Conservation (phyloP, 1,140 invertebrate species). For the Adelges cooleyi region DNA sequence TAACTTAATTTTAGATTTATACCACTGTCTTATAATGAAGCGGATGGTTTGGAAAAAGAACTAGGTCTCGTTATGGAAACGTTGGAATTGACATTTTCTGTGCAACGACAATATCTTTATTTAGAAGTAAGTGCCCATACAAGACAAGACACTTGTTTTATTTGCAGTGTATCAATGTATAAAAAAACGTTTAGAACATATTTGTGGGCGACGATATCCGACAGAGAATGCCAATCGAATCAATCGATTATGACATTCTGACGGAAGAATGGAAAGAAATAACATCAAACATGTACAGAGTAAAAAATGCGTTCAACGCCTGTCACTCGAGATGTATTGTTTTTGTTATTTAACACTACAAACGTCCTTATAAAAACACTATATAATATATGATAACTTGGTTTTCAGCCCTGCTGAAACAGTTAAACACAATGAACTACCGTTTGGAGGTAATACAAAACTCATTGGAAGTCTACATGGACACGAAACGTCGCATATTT, state of each 20-base stretch:
- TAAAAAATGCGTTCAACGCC: slow-evolving; percentile 36
- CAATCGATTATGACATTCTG: slow-evolving; percentile 58
- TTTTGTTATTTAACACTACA: not conserved
- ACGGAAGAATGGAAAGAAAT: slow-evolving; percentile 60
- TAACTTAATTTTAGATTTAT: not conserved
- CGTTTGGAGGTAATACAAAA: slow-evolving; percentile 47
- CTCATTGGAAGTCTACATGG: slow-evolving; percentile 87
- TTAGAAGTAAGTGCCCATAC: not conserved
- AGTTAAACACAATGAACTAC: not conserved
- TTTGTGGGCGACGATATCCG: slow-evolving; percentile 73
- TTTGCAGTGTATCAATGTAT: not conserved
- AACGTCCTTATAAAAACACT: not conserved
- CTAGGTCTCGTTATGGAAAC: not conserved
- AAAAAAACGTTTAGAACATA: slow-evolving; percentile 48
- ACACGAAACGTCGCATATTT: slow-evolving; percentile 87
- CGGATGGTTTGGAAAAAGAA: not conserved
- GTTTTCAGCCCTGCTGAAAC: not conserved
- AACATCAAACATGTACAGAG: slow-evolving; percentile 42
- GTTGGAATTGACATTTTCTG: not conserved
- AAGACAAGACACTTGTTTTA: too few species aligned
- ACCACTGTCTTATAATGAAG: not conserved
- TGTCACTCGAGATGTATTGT: slow-evolving; percentile 2
- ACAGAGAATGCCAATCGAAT: slow-evolving; percentile 66
- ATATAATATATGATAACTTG: not conserved
- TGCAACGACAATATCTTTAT: slow-evolving; percentile 8